Evolutionary conservation across 2,113 vertebrate genomes (phyloP).

Genomic region (Vicugna pacos): DNA sequence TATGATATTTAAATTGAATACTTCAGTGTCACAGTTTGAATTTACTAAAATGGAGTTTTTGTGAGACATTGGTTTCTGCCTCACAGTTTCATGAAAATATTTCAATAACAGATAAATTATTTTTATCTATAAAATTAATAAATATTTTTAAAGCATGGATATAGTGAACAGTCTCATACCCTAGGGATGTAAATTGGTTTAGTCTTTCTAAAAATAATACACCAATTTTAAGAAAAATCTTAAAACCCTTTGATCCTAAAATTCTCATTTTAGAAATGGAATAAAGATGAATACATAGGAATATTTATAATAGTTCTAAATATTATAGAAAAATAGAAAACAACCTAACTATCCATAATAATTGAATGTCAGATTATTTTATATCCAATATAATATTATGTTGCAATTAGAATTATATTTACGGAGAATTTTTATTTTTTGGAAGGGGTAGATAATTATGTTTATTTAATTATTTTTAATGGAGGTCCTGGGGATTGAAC

Average conservation of each 20-base stretch:
- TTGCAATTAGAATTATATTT: conserved; percentile 37
- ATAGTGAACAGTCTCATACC: neutral
- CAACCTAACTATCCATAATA: neutral
- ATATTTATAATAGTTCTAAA: neutral
- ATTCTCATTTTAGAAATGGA: conserved; percentile 46
- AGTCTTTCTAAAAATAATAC: conserved; percentile 31
- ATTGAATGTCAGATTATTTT: conserved; percentile 17
- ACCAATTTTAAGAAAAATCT: neutral
- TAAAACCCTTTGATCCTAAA: neutral
- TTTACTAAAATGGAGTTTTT: conserved; percentile 14
- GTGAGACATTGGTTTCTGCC: conserved; percentile 16
- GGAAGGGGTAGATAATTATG: too few species aligned
- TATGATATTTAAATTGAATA: neutral
- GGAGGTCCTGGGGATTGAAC: too few species aligned
- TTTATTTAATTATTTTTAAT: too few species aligned
- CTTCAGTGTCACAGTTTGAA: neutral
- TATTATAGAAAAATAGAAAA: neutral
- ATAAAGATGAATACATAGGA: neutral
- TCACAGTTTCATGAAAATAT: conserved; percentile 26
- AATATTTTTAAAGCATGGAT: conserved; percentile 1
- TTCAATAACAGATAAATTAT: neutral
- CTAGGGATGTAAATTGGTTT: neutral
- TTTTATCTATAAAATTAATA: conserved; percentile 22
- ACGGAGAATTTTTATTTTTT: neutral
- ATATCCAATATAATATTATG: neutral